Percentiles rank a stretch among this genome's conserved stretches.
phyloP scores from a whole-genome alignment of 2,888 invertebrate genomes.

The Diploptera punctata region DNA sequence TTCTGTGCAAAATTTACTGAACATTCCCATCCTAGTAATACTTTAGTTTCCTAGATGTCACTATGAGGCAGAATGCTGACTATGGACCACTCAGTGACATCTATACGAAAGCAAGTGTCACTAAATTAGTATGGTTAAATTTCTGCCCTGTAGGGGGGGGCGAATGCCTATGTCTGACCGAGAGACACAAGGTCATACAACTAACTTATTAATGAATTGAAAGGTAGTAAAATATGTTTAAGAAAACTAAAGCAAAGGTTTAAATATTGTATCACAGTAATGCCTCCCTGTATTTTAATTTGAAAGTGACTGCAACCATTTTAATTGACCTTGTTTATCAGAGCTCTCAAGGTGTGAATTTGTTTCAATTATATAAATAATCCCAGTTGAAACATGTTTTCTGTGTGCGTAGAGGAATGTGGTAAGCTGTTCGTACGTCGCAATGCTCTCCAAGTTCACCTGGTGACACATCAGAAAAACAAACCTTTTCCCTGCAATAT shows the following conservation, averaged over 20 bases:
- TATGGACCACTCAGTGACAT: too few species aligned
- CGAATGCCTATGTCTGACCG: too few species aligned
- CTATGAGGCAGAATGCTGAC: too few species aligned
- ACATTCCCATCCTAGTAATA: too few species aligned
- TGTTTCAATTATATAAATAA: not conserved
- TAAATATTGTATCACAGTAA: not conserved
- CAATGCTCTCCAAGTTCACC: conserved; percentile 29
- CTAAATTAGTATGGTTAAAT: too few species aligned
- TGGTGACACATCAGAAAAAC: conserved; percentile 24
- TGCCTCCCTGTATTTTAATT: not conserved
- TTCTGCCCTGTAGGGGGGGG: too few species aligned
- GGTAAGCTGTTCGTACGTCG: conserved; percentile 31
- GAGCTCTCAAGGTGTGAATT: not conserved
- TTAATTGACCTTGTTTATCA: not conserved
- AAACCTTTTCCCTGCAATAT: conserved; percentile 33
- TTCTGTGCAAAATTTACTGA: too few species aligned
- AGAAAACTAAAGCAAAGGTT: not conserved
- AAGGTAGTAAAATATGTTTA: not conserved
- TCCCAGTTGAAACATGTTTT: not conserved
- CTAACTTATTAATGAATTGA: too few species aligned
- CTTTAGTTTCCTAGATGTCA: too few species aligned
- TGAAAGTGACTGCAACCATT: not conserved
- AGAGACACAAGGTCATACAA: too few species aligned
- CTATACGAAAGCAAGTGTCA: too few species aligned
- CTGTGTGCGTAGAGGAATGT: conserved; percentile 30